These are phyloP conservation scores for Pelochelys cantorii DNA, from an alignment of 2,797 vertebrate genomes.

Conservation along the genomic window DNA sequence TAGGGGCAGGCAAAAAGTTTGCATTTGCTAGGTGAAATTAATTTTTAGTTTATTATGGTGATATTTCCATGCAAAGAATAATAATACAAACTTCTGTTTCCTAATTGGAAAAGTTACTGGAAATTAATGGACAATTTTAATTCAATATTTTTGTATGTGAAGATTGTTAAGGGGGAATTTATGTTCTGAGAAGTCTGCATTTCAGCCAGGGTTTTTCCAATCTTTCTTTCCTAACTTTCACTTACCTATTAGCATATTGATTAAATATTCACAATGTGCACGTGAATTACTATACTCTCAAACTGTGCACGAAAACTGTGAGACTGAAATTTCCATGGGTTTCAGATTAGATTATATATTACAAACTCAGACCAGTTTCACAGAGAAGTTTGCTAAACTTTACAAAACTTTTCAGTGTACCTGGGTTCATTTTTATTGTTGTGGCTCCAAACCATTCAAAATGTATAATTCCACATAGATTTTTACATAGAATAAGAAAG, in stretches of 20 bases:
- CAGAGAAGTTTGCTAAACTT: conserved; percentile 10
- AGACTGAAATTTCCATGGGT: conserved; percentile 21
- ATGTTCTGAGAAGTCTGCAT: background rate
- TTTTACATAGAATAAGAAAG: background rate
- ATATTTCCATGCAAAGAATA: background rate
- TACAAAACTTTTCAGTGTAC: background rate
- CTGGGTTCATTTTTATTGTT: background rate
- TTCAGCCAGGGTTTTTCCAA: conserved; percentile 7
- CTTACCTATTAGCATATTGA: conserved; percentile 43
- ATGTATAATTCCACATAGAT: rapidly evolving
- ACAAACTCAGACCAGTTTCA: conserved; percentile 36
- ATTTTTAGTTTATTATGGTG: rapidly evolving
- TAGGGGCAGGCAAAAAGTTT: rapidly evolving
- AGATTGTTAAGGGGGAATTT: background rate
- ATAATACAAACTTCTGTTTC: background rate
- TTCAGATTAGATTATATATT: conserved; percentile 49
- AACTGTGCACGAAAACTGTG: conserved; percentile 34
- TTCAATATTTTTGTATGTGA: background rate
- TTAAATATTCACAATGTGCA: background rate
- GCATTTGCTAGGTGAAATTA: background rate
- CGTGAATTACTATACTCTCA: conserved; percentile 4
- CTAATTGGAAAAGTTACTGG: rapidly evolving
- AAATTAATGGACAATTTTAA: background rate
- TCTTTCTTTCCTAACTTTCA: background rate
- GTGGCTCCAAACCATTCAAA: background rate